Evolutionary conservation across 1,140 invertebrate genomes (phyloP).

Genomic region (Eumaeus atala): DNA sequence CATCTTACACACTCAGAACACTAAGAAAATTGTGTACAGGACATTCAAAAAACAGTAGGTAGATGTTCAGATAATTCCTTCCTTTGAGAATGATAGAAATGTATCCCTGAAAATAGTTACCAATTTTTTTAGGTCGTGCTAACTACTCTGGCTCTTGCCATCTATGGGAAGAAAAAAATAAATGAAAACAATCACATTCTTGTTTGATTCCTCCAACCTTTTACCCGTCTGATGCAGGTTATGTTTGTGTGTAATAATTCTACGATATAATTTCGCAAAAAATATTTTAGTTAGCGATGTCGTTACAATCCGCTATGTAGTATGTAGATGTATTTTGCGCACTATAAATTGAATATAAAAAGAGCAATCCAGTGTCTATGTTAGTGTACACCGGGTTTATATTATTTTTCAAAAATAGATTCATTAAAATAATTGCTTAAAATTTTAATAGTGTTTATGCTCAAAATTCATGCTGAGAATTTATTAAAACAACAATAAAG

Average conservation of each 20-base stretch:
- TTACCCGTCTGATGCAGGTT: neutral
- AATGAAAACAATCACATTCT: conserved; percentile 49
- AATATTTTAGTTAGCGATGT: too few relatives aligned
- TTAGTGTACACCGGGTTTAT: too few relatives aligned
- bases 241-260: too few relatives aligned
- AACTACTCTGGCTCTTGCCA: conserved; percentile 71
- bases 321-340: too few relatives aligned
- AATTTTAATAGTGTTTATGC: too few relatives aligned
- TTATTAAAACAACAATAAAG: conserved; percentile 51
- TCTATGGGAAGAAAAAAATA: conserved; percentile 68
- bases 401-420: too few relatives aligned
- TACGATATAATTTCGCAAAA: too few relatives aligned
- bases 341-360: too few relatives aligned
- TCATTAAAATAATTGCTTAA: too few relatives aligned
- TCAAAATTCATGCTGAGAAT: neutral
- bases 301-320: too few relatives aligned
- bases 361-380: too few relatives aligned
- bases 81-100: conserved; percentile 36
- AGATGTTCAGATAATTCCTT: neutral
- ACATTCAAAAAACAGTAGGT: neutral
- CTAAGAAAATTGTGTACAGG: neutral
- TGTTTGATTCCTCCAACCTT: conserved; percentile 38
- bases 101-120: conserved; percentile 73
- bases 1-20: conserved; percentile 1
- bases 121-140: conserved; percentile 69